Conservation (phyloP, 1,140 invertebrate species). For the Brachionus rotundiformis region DNA sequence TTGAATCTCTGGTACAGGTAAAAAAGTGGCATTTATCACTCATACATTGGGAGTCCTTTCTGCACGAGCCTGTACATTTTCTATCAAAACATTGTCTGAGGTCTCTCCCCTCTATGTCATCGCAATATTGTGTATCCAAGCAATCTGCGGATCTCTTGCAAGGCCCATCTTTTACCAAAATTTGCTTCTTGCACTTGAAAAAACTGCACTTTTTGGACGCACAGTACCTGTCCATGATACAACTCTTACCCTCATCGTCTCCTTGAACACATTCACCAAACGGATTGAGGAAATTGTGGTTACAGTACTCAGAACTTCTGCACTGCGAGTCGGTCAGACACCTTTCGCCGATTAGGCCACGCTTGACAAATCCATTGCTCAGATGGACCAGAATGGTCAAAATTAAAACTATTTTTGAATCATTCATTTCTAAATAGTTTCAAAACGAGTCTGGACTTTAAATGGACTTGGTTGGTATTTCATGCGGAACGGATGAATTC, state of each 20-base stretch:
- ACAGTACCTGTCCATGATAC: slow-evolving; percentile 32
- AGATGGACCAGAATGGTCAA: background rate
- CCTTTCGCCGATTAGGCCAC: background rate
- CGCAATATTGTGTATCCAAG: slow-evolving; percentile 21
- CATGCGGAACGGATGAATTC: background rate
- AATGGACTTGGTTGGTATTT: background rate
- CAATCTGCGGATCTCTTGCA: slow-evolving; percentile 44
- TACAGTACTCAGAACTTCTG: slow-evolving; percentile 15
- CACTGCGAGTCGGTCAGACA: slow-evolving; percentile 40
- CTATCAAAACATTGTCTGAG: slow-evolving; percentile 44
- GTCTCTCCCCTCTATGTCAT: slow-evolving; percentile 25
- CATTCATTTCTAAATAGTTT: background rate
- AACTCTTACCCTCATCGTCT: background rate
- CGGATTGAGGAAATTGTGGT: slow-evolving; percentile 22
- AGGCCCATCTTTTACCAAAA: slow-evolving; percentile 31
- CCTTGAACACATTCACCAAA: slow-evolving; percentile 39
- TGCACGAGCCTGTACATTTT: slow-evolving; percentile 23
- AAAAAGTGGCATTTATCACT: slow-evolving; percentile 48
- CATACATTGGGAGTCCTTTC: slow-evolving; percentile 48
- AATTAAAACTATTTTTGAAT: background rate
- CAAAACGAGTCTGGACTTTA: background rate
- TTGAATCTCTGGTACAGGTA: slow-evolving; percentile 12
- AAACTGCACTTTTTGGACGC: slow-evolving; percentile 48
- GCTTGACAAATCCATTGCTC: background rate
- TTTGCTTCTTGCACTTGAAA: slow-evolving; percentile 38